A percentile compares a stretch with the other conserved stretches of the same genome.
phyloP scores from a whole-genome alignment of 2,888 invertebrate species.

The Bellardia bayeri region DNA sequence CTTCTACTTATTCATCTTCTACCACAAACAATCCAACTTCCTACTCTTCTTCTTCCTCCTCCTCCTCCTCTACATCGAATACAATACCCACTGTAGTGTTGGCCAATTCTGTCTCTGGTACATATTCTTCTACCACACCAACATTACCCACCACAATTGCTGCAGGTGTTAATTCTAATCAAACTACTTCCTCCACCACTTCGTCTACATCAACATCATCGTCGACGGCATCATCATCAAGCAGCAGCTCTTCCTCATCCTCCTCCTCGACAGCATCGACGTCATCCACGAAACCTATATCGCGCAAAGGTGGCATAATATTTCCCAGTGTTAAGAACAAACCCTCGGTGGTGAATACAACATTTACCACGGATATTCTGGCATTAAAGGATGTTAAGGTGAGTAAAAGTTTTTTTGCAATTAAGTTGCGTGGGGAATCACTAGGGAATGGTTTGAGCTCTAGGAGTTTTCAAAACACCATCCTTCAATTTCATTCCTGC shows the following conservation, averaged over 20 bases:
- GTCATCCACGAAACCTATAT: constrained; percentile 83
- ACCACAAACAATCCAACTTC: constrained; percentile 67
- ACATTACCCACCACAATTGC: constrained; percentile 78
- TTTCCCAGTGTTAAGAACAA: constrained; percentile 97
- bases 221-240: constrained; percentile 45
- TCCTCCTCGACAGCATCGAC: constrained; percentile 77
- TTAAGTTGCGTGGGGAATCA: background rate
- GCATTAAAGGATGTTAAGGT: constrained; percentile 93
- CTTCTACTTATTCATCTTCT: constrained; percentile 77
- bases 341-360: constrained; percentile 93
- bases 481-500: background rate
- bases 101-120: constrained; percentile 74
- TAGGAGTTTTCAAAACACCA: too few relatives aligned
- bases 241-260: constrained; percentile 74
- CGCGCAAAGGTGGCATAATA: constrained; percentile 92
- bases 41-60: constrained; percentile 67
- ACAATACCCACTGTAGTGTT: constrained; percentile 67
- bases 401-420: constrained; percentile 81
- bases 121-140: constrained; percentile 74
- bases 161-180: constrained; percentile 80
- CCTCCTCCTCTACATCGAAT: constrained; percentile 51
- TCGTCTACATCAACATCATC: constrained; percentile 61
- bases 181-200: constrained; percentile 72
- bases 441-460: too few relatives aligned
- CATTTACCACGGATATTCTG: constrained; percentile 91